phyloP scores from a whole-genome alignment of 2,113 vertebrate genomes.

The Cheilinus undulatus region DNA sequence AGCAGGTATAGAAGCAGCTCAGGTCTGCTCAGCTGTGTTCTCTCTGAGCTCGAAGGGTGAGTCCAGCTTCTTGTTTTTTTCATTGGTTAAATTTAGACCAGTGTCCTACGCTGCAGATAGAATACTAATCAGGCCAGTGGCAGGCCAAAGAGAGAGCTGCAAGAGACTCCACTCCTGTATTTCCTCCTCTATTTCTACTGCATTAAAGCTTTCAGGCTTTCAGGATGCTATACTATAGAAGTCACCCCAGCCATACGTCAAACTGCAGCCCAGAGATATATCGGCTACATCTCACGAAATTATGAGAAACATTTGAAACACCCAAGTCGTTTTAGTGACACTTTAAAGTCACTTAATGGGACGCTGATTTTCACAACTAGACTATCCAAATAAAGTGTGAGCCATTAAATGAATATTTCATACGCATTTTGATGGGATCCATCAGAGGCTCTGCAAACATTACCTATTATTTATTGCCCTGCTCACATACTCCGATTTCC shows the following conservation, averaged over 20 bases:
- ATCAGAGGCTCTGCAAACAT: slow-evolving; percentile 56
- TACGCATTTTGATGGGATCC: slow-evolving; percentile 67
- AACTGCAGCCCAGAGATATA: slow-evolving; percentile 58
- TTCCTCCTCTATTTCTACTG: slow-evolving; percentile 52
- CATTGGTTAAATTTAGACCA: slow-evolving; percentile 83
- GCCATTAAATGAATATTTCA: slow-evolving; percentile 72
- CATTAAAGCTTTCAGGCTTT: slow-evolving; percentile 63
- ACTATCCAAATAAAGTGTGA: slow-evolving; percentile 67
- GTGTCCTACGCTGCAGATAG: slow-evolving; percentile 76
- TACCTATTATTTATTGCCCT: slow-evolving; percentile 59
- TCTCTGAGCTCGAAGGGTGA: slow-evolving; percentile 48
- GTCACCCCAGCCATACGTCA: slow-evolving; percentile 49
- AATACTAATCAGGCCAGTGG: slow-evolving; percentile 83
- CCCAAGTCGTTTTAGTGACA: slow-evolving; percentile 61
- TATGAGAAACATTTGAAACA: slow-evolving; percentile 60
- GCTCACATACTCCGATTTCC: slow-evolving; percentile 38
- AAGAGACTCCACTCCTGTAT: slow-evolving; percentile 57
- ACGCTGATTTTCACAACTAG: slow-evolving; percentile 49
- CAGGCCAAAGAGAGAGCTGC: slow-evolving; percentile 60
- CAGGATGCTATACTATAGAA: slow-evolving; percentile 45
- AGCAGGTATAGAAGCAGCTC: slow-evolving; percentile 46
- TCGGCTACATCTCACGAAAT: slow-evolving; percentile 47
- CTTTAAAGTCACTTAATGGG: slow-evolving; percentile 62
- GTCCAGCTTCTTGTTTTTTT: slow-evolving; percentile 69
- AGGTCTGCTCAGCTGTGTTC: slow-evolving; percentile 48